These are phyloP conservation scores for Reinhardtius hippoglossoides DNA, from an alignment of 2,113 vertebrate species.

Conservation along the genomic window DNA sequence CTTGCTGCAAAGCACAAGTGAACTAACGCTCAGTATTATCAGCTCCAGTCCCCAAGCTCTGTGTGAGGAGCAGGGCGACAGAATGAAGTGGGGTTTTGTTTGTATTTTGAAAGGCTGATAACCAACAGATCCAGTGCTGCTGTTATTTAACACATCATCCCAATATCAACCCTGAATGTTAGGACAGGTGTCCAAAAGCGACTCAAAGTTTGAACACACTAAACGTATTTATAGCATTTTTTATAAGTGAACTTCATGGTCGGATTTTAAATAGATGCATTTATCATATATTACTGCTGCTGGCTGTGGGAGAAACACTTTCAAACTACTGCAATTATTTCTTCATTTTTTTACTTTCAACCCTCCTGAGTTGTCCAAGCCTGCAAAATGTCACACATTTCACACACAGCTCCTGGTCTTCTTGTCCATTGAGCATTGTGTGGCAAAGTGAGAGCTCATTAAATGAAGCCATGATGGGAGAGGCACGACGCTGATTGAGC, in stretches of 20 bases:
- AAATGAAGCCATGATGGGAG: conserved; percentile 55
- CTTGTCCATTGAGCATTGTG: conserved; percentile 34
- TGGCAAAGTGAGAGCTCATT: conserved; percentile 60
- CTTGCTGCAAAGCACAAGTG: not conserved
- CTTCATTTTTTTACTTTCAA: conserved; percentile 37
- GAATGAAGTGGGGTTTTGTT: not conserved
- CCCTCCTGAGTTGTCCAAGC: conserved; percentile 15
- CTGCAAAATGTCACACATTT: conserved; percentile 40
- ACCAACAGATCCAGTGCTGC: not conserved
- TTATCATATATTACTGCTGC: not conserved
- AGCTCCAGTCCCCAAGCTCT: not conserved
- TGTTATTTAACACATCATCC: too few species aligned
- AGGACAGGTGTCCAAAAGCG: too few species aligned
- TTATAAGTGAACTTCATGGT: not conserved
- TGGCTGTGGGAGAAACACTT: not conserved
- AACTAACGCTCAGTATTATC: not conserved
- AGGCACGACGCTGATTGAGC: conserved; percentile 27
- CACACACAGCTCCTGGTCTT: conserved; percentile 4
- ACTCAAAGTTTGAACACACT: too few species aligned
- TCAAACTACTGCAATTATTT: not conserved
- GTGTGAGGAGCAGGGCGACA: not conserved
- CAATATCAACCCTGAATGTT: not conserved
- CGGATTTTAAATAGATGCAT: not conserved
- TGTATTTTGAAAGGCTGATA: not conserved
- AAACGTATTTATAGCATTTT: not conserved